Evolutionary conservation across 2,888 invertebrate species (phyloP).

Genomic region (Euphydryas editha): DNA sequence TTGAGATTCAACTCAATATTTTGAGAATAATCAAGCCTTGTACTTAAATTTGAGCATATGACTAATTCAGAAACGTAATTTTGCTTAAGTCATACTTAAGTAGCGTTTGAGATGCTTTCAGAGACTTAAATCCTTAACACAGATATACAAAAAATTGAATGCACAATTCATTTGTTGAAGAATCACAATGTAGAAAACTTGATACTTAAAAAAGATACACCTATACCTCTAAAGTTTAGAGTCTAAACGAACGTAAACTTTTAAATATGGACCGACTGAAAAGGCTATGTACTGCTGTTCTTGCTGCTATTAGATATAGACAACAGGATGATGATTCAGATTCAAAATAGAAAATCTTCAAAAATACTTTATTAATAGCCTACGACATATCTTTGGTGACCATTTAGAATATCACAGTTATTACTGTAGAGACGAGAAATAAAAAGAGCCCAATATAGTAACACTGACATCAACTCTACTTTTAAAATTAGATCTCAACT

Average conservation of each 20-base stretch:
- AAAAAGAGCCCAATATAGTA: slow-evolving; percentile 12
- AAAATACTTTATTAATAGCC: slow-evolving; percentile 11
- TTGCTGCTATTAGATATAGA: slow-evolving; percentile 2
- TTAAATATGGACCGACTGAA: neutral
- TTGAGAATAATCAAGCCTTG: too few species aligned
- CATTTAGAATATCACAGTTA: neutral
- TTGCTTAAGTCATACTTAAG: too few species aligned
- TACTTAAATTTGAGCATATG: too few species aligned
- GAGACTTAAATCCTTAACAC: too few species aligned
- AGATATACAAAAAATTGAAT: slow-evolving; percentile 45
- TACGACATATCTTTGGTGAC: neutral
- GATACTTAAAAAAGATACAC: neutral
- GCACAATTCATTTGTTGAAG: slow-evolving; percentile 43
- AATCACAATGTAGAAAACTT: slow-evolving; percentile 14
- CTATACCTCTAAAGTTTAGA: too few species aligned
- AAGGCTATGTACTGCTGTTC: slow-evolving; percentile 5
- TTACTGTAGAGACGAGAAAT: slow-evolving; percentile 4
- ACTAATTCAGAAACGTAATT: too few species aligned
- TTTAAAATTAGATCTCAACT: slow-evolving; percentile 14
- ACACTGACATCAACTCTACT: slow-evolving; percentile 11
- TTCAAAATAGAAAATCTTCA: slow-evolving; percentile 8
- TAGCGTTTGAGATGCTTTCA: too few species aligned
- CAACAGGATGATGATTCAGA: slow-evolving; percentile 11
- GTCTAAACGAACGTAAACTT: neutral
- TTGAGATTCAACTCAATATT: too few species aligned